These are phyloP conservation scores for Tetanocera ferruginea DNA, from an alignment of 2,888 invertebrate genomes.

Conservation along the genomic window DNA sequence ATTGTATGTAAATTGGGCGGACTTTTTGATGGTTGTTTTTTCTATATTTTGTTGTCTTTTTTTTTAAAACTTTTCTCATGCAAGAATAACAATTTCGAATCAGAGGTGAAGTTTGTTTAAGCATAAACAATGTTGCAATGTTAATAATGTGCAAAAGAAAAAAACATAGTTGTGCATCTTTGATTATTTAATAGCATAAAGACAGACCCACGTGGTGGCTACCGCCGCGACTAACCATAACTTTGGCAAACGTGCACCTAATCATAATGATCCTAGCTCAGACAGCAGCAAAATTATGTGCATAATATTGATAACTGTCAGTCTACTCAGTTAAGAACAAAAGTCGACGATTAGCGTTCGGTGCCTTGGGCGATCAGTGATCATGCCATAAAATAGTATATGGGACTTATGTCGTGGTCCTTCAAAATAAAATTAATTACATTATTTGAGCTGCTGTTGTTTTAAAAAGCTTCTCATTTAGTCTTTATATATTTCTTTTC, in stretches of 20 bases:
- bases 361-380: not conserved
- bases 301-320: conserved; percentile 26
- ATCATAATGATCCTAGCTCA: conserved; percentile 48
- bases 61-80: not conserved
- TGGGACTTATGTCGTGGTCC: too few relatives aligned
- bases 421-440: too few relatives aligned
- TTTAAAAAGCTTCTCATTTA: too few relatives aligned
- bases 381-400: too few relatives aligned
- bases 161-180: conserved; percentile 31
- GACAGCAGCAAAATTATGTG: conserved; percentile 43
- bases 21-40: conserved; percentile 46
- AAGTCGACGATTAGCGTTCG: not conserved
- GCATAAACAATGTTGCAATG: conserved; percentile 45
- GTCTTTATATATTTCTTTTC: too few relatives aligned
- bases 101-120: not conserved
- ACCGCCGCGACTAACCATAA: not conserved
- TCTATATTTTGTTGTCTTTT: not conserved
- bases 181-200: too few relatives aligned
- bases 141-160: conserved; percentile 59
- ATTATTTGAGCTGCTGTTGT: too few relatives aligned
- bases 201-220: not conserved
- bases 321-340: not conserved
- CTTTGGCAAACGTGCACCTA: conserved; percentile 41
- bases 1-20: conserved; percentile 68
- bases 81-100: not conserved